phyloP scores from a whole-genome alignment of 2,888 invertebrate genomes.

The Drosophila setosimentum region DNA sequence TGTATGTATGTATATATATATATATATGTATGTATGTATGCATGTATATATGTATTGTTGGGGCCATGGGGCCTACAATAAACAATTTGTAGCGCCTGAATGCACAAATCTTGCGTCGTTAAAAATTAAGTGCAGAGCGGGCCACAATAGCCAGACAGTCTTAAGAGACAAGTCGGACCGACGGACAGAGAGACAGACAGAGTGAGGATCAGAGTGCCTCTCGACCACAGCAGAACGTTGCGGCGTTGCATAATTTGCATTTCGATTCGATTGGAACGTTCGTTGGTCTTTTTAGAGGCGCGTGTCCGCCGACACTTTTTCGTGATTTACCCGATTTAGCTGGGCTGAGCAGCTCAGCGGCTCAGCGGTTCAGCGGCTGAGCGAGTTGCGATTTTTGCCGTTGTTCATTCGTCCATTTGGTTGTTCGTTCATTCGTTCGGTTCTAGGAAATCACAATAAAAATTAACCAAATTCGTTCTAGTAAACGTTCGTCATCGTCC shows the following conservation, averaged over 20 bases:
- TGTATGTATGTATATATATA: not conserved
- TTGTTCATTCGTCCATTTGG: conserved; percentile 11
- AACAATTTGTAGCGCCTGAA: conserved; percentile 81
- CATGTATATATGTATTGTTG: conserved; percentile 7
- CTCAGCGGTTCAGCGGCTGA: not conserved
- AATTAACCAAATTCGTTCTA: conserved; percentile 79
- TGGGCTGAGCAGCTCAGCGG: conserved; percentile 21
- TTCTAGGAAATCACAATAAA: conserved; percentile 82
- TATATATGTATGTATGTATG: not conserved
- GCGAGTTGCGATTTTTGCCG: conserved; percentile 11
- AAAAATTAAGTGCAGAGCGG: conserved; percentile 72
- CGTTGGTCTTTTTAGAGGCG: conserved; percentile 76
- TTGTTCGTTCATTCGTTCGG: conserved; percentile 47
- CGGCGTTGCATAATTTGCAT: conserved; percentile 83
- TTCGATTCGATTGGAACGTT: conserved; percentile 83
- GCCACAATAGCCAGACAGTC: conserved; percentile 10
- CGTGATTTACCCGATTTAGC: conserved; percentile 80
- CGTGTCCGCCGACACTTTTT: conserved; percentile 84
- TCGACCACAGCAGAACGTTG: conserved; percentile 39
- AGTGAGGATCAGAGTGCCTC: conserved; percentile 28
- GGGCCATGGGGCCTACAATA: conserved; percentile 71
- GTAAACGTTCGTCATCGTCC: conserved; percentile 72
- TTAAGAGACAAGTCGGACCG: conserved; percentile 18
- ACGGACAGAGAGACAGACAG: conserved; percentile 1
- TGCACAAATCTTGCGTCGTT: conserved; percentile 79